Conservation (phyloP, 2,888 invertebrate species). For the Trachelus tabidus region DNA sequence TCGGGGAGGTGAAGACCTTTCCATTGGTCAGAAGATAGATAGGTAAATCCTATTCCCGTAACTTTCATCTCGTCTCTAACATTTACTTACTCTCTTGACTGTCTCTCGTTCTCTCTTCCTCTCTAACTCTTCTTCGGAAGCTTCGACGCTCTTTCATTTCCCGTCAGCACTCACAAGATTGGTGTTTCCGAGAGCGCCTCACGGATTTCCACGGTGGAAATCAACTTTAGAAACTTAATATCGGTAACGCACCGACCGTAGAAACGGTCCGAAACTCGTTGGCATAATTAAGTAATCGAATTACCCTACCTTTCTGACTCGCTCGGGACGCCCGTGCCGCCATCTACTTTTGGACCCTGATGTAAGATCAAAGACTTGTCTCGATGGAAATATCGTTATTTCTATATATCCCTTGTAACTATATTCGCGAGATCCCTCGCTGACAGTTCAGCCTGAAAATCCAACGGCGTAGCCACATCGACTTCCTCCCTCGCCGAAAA, state of each 20-base stretch:
- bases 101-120: not conserved
- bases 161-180: not conserved
- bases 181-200: not conserved
- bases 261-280: slow-evolving; percentile 33
- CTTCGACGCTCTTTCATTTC: not conserved
- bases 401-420: not conserved
- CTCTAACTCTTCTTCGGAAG: not conserved
- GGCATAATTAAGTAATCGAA: slow-evolving; percentile 36
- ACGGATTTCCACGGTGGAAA: slow-evolving; percentile 15
- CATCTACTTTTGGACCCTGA: not conserved
- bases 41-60: not conserved
- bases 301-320: slow-evolving; percentile 15
- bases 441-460: not conserved
- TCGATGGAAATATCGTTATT: not conserved
- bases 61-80: not conserved
- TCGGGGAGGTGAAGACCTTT: not conserved
- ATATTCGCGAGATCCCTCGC: not conserved
- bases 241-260: slow-evolving; percentile 28
- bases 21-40: not conserved
- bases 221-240: slow-evolving; percentile 45
- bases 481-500: not conserved
- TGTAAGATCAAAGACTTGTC: not conserved
- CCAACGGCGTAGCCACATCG: not conserved
- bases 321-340: not conserved
- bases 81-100: not conserved